Percentiles rank a stretch among this genome's conserved stretches.
Evolutionary conservation across 2,113 vertebrate species (phyloP).

Genomic region (Carollia perspicillata): DNA sequence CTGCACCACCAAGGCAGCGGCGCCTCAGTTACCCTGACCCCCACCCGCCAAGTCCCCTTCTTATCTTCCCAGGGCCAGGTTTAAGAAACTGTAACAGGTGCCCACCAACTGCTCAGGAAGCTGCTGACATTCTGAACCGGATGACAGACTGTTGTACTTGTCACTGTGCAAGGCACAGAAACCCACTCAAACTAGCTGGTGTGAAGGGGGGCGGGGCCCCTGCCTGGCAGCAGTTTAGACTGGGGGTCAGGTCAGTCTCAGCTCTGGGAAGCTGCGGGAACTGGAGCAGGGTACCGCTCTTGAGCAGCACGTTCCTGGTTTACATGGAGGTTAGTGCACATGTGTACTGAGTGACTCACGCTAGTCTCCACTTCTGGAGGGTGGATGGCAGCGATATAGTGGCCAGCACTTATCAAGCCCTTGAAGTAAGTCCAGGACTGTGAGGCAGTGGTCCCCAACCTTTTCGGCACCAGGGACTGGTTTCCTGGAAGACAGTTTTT

Average conservation of each 20-base stretch:
- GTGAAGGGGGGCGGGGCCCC: accelerated
- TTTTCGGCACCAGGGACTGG: no score
- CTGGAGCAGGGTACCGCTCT: accelerated
- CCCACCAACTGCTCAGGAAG: background rate
- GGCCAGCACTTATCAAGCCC: no score
- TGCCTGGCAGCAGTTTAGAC: accelerated
- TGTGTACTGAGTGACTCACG: accelerated
- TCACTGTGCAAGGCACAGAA: background rate
- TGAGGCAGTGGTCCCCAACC: background rate
- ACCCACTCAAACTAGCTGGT: accelerated
- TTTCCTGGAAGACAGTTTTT: no score
- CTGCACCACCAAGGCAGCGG: accelerated
- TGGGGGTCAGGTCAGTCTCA: background rate
- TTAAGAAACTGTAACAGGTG: accelerated
- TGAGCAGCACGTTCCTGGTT: accelerated
- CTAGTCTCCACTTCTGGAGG: background rate
- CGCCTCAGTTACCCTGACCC: accelerated
- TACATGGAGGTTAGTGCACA: background rate
- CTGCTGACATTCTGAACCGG: background rate
- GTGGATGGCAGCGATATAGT: accelerated
- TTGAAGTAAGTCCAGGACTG: background rate
- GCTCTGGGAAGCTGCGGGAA: accelerated
- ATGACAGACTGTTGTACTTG: background rate
- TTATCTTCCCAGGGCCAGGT: background rate
- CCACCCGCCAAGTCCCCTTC: accelerated